These are phyloP conservation scores for Ceratina japonica DNA, from an alignment of 1,140 invertebrate species.

Conservation along the genomic window DNA sequence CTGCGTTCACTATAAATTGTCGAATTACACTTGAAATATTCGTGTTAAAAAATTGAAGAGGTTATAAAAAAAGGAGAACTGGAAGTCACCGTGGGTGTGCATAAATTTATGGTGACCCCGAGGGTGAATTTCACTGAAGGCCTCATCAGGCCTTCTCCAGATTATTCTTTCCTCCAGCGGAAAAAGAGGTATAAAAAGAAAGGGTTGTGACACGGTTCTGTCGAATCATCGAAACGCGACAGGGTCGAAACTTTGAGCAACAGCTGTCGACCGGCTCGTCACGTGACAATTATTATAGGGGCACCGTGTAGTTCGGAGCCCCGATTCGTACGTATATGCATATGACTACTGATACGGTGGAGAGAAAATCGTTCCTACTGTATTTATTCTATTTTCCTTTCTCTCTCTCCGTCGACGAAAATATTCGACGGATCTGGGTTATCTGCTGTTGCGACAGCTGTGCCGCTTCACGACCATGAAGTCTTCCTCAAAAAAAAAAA, in stretches of 20 bases:
- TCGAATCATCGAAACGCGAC: conserved; percentile 39
- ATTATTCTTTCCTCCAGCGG: neutral
- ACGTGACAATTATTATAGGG: conserved; percentile 50
- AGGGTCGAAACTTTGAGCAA: conserved; percentile 28
- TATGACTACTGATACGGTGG: neutral
- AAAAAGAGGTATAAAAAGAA: neutral
- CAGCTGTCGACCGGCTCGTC: conserved; percentile 45
- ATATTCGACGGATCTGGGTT: conserved; percentile 32
- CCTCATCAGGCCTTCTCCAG: neutral
- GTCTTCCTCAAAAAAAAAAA: neutral
- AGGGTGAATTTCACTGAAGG: neutral
- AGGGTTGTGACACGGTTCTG: conserved; percentile 29
- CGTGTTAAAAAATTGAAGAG: neutral
- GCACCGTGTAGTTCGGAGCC: conserved; percentile 29
- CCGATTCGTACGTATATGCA: conserved; percentile 6
- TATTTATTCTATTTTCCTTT: neutral
- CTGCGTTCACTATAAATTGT: no score
- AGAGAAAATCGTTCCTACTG: neutral
- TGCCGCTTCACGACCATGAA: neutral
- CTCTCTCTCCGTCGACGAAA: neutral
- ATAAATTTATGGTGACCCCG: neutral
- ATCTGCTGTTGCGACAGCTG: conserved; percentile 41
- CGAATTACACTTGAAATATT: neutral
- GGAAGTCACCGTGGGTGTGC: conserved; percentile 35
- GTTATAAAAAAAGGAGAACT: neutral